Conservation (phyloP, 2,888 invertebrate species). For the Amphiduros pacificus region DNA sequence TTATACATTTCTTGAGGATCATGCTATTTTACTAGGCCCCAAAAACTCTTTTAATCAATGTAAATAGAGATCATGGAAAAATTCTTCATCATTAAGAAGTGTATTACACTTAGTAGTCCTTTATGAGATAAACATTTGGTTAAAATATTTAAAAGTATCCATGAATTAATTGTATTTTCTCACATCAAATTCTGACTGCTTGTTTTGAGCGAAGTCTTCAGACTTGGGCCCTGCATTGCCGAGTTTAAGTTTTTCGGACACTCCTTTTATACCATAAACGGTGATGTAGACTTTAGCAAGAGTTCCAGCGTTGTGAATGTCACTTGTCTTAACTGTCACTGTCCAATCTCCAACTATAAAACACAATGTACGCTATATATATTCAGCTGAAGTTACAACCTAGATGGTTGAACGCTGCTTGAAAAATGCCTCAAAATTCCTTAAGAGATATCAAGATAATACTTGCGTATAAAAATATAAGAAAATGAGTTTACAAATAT, state of each 20-base stretch:
- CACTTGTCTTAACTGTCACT: constrained; percentile 46
- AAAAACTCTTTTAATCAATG: too few relatives aligned
- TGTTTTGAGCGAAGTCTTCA: constrained; percentile 33
- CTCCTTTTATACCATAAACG: constrained; percentile 44
- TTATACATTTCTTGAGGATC: too few relatives aligned
- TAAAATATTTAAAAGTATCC: too few relatives aligned
- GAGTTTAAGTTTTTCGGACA: constrained; percentile 39
- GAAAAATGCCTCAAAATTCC: background rate
- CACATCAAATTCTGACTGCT: constrained; percentile 35
- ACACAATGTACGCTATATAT: background rate
- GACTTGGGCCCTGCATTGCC: constrained; percentile 28
- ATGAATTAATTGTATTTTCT: too few relatives aligned
- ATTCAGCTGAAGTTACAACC: too few relatives aligned
- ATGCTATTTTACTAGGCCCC: too few relatives aligned
- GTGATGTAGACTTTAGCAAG: constrained; percentile 45
- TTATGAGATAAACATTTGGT: too few relatives aligned
- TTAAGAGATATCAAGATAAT: background rate
- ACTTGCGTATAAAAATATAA: background rate
- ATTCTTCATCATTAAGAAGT: too few relatives aligned
- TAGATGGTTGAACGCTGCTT: background rate
- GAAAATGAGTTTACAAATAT: too few relatives aligned
- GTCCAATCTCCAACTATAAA: constrained; percentile 42
- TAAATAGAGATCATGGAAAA: too few relatives aligned
- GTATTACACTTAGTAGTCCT: too few relatives aligned
- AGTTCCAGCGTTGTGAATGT: constrained; percentile 42